These are phyloP conservation scores for Tenualosa thibaudeaui DNA, from an alignment of 2,797 vertebrate species.

Conservation along the genomic window DNA sequence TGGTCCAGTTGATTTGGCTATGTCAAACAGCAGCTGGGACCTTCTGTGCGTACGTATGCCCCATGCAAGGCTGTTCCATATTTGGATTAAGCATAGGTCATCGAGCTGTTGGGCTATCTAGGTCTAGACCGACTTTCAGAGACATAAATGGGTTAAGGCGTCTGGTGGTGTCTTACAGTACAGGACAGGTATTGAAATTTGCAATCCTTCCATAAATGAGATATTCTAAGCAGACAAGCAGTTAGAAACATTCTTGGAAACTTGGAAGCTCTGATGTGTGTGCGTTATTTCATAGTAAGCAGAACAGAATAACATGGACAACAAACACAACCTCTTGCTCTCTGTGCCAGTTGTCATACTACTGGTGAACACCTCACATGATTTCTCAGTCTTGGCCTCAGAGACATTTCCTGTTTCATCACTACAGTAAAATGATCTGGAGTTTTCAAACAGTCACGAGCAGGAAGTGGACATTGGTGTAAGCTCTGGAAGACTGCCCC, in stretches of 20 bases:
- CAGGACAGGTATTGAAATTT: not conserved
- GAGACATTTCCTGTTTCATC: not conserved
- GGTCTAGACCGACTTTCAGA: constrained; percentile 1
- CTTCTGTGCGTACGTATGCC: not conserved
- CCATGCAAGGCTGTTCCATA: not conserved
- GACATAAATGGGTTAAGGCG: not conserved
- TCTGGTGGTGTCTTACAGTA: not conserved
- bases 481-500: not conserved
- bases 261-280: not conserved
- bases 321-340: not conserved
- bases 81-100: constrained; percentile 4
- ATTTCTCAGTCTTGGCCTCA: not conserved
- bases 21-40: not conserved
- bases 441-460: not conserved
- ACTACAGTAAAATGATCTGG: not conserved
- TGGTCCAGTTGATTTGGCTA: not conserved
- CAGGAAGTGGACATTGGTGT: not conserved
- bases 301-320: not conserved
- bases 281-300: too few relatives aligned
- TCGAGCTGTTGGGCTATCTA: not conserved
- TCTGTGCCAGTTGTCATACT: not conserved
- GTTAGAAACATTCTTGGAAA: not conserved
- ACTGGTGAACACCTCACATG: not conserved
- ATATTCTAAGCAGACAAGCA: not conserved
- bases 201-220: not conserved